Evolutionary conservation across 2,888 invertebrate genomes (phyloP), one percentile per base, ranked within the genome.

Genomic region (Meandrusa payeni): DNA sequence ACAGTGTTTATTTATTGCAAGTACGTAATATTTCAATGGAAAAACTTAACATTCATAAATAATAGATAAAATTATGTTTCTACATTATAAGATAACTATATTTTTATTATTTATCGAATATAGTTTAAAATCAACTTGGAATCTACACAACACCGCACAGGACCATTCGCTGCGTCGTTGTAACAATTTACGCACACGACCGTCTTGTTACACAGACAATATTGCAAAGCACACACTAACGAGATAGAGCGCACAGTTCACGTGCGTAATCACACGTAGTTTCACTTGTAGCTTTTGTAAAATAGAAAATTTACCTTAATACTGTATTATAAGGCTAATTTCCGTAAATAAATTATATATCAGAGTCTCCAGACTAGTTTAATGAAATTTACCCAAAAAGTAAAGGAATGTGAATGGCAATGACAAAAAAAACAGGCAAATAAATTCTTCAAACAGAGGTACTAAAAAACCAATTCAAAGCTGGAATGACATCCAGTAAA

Each of bases 81-180:
- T 38, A 28, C 27, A 20, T 38, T 12, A 28, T 9, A 38, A 3
- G 12, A 28, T 20, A 28, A 28, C 19, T 12, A 10, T 19, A 19
- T 20, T 11, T 28, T 20, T 28, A 12, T 38, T 7, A 28, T 5
- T 28, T 20, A 20, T 38, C 4, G 11, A 28, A 38, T 38, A 27
- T 22, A n/a, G 5, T 9, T 28, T 13, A 50, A 55, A 55, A 15
- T 15, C 4, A 15, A 4, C 15, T 15, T 15, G 15, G 63, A 63
- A 62, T 57, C 58, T 65, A 60, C 60, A 62, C 60, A 68, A 58
- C 59, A 57, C 53, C 46, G 58, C 60, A 61, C 41, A 50, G 39
- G 20, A 51, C 52, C 55, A 54, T 41, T 24, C 13, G 50, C 47
- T 51, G 54, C 55, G 51, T 55, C 59, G 58, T 67, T 64, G 61